A percentile compares a stretch with the other conserved stretches of the same genome.
These are phyloP conservation scores for Amphimallon solstitiale DNA, from an alignment of 2,888 invertebrate genomes.

Conservation along the genomic window DNA sequence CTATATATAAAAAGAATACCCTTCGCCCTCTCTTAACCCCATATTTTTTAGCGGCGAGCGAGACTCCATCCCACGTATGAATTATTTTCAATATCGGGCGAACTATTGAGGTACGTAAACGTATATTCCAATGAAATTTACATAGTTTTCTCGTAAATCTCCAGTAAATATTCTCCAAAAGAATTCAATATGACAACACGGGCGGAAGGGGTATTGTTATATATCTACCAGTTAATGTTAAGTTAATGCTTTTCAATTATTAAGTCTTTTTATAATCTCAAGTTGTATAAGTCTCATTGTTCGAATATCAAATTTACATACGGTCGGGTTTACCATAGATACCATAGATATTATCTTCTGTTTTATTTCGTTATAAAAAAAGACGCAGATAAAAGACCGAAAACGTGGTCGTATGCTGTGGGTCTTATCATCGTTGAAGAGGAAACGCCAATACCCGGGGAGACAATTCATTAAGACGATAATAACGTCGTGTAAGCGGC, in stretches of 20 bases:
- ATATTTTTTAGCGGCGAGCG: not conserved
- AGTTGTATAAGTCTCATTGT: no score
- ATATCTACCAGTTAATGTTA: no score
- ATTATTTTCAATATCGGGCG: conserved; percentile 22
- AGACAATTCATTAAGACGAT: conserved; percentile 43
- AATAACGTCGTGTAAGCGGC: conserved; percentile 42
- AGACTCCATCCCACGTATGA: conserved; percentile 1
- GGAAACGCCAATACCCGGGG: not conserved
- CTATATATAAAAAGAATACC: conserved; percentile 8
- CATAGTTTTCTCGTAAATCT: conserved; percentile 30
- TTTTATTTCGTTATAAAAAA: no score
- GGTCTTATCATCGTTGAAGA: not conserved
- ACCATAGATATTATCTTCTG: no score
- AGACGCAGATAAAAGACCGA: no score
- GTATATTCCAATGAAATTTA: conserved; percentile 14
- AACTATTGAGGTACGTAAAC: not conserved
- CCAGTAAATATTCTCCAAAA: conserved; percentile 7
- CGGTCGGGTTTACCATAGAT: no score
- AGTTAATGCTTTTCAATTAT: no score
- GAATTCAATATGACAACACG: conserved; percentile 14
- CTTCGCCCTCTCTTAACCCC: conserved; percentile 6
- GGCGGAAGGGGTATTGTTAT: no score
- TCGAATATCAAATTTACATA: no score
- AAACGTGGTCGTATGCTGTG: no score
- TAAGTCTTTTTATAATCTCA: no score